These are phyloP conservation scores for Asarcornis scutulata DNA, from an alignment of 2,113 vertebrate genomes.

Conservation along the genomic window DNA sequence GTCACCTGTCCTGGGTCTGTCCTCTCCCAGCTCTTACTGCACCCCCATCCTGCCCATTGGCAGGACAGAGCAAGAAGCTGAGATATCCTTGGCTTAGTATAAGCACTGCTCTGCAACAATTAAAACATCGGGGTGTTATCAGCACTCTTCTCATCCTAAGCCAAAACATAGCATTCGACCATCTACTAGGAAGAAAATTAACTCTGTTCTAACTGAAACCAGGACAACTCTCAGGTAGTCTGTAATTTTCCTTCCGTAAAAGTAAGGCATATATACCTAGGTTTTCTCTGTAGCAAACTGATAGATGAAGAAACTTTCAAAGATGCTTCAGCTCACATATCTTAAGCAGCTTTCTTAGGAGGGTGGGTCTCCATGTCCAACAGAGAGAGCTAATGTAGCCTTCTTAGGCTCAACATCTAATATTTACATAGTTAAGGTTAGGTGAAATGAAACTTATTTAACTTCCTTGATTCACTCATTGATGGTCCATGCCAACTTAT, in stretches of 20 bases:
- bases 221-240: background rate
- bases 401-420: background rate
- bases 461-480: background rate
- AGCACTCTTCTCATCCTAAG: too few relatives aligned
- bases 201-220: too few relatives aligned
- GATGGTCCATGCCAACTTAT: rapidly evolving
- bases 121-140: too few relatives aligned
- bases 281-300: background rate
- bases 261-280: rapidly evolving
- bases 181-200: too few relatives aligned
- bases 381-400: rapidly evolving
- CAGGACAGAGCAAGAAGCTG: too few relatives aligned
- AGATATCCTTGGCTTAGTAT: too few relatives aligned
- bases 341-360: background rate
- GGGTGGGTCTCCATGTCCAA: background rate
- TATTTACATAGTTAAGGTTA: background rate
- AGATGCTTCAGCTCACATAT: background rate
- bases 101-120: too few relatives aligned
- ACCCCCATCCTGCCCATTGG: too few relatives aligned
- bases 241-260: background rate
- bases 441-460: background rate
- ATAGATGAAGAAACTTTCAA: background rate
- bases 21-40: too few relatives aligned
- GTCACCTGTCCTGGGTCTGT: too few relatives aligned
- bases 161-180: too few relatives aligned